Conservation (phyloP, 1,140 invertebrate species). For the Eurosta solidaginis region DNA sequence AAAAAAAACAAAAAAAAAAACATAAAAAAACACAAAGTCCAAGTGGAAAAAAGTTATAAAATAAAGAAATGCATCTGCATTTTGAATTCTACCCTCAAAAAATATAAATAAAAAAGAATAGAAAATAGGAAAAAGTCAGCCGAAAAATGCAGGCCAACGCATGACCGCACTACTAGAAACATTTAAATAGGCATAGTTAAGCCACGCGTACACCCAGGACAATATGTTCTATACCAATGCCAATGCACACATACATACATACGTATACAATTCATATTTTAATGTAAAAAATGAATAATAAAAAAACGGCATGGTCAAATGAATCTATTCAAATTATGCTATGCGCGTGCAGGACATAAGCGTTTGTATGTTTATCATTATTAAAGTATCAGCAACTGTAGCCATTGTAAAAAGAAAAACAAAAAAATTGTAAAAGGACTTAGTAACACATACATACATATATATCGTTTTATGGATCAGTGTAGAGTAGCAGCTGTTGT, state of each 20-base stretch:
- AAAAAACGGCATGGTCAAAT: slow-evolving; percentile 33
- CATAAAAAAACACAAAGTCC: neutral
- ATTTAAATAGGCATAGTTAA: neutral
- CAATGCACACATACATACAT: neutral
- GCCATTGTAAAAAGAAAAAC: too few species aligned
- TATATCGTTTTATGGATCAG: neutral
- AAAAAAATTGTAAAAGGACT: too few species aligned
- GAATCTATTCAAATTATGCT: slow-evolving; percentile 34
- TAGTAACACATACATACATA: neutral
- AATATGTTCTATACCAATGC: neutral
- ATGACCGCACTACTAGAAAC: neutral
- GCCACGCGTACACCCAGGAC: neutral
- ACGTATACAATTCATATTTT: neutral
- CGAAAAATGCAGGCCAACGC: slow-evolving; percentile 7
- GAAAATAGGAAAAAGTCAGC: slow-evolving; percentile 27
- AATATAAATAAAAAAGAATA: neutral
- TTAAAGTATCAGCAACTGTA: neutral
- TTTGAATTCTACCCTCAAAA: slow-evolving; percentile 13
- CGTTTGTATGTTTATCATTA: slow-evolving; percentile 1
- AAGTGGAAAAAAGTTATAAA: slow-evolving; percentile 22
- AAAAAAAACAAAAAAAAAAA: slow-evolving; percentile 16
- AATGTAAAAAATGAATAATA: too few species aligned
- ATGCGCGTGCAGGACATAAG: neutral
- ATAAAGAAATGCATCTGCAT: slow-evolving; percentile 38
- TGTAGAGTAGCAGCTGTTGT: slow-evolving; percentile 9